Evolutionary conservation across 2,888 invertebrate genomes (phyloP), one percentile per base, ranked within the genome.

Genomic region (Antheraea yamamai): DNA sequence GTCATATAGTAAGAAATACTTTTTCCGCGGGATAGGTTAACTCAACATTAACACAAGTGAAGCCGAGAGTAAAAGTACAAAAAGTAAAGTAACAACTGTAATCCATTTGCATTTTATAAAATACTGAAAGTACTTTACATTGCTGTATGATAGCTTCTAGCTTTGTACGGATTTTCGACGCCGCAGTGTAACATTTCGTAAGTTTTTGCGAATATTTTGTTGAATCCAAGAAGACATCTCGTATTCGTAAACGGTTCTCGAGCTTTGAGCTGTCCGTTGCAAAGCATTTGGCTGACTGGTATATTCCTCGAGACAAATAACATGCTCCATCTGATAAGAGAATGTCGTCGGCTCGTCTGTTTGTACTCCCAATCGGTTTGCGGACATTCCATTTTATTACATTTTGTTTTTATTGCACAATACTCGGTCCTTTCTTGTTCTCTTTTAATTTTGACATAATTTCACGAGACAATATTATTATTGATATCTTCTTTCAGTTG

Each of bases 301-400:
- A 87, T 89, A 90, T 89, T 88, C 84, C 85, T 83, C 86, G 85
- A 90, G 88, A 91, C 89, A 92, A 92, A 93, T 92, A 92, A 91
- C 91, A 91, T 91, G 91, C 89, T 87, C 86, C 87, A 93, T 92
- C 92, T 87, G 92, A 93, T 93, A 93, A 92, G 91, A 85, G 88
- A 81, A 86, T 91, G 92, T 92, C 92, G 91, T 89, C 93, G 89
- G 87, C 88, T 90, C 89, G 90, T 91, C 91, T 90, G 90, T 87
- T 87, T 87, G 79, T 85, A 83, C 87, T 88, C 88, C 90, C 91
- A 90, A 92, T 92, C 90, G 91, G 84, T 88, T 87, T 87, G 89
- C 83, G 88, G 89, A 90, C 90, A 86, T 89, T 87, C 83, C 84
- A 81, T 83, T 73, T 87, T 86, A 86, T 89, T 87, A 82, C 84